These are phyloP conservation scores for Eudasyphora cyanicolor DNA, from an alignment of 2,888 invertebrate genomes.

Conservation along the genomic window DNA sequence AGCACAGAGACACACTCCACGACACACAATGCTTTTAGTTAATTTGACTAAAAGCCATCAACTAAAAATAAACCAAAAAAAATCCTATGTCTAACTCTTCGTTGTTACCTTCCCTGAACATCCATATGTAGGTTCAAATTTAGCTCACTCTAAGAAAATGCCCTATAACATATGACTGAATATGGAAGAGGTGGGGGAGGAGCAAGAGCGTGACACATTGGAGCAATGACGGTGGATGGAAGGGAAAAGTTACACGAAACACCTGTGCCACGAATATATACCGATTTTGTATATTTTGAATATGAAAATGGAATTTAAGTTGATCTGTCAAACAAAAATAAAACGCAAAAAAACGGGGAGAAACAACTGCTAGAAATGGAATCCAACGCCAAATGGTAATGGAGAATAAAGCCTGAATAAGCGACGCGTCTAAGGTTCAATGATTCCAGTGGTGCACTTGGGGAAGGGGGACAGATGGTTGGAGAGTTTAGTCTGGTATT, in stretches of 20 bases:
- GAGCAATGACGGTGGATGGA: neutral
- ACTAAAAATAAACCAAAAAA: constrained; percentile 11
- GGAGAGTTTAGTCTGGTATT: neutral
- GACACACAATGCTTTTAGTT: constrained; percentile 36
- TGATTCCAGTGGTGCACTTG: neutral
- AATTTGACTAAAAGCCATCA: constrained; percentile 53
- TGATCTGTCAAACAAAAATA: neutral
- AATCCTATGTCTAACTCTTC: neutral
- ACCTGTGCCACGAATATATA: neutral
- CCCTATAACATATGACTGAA: no score
- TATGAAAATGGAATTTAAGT: constrained; percentile 8
- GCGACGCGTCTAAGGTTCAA: neutral
- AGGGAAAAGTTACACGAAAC: neutral
- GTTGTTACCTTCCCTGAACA: neutral
- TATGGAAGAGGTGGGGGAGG: neutral
- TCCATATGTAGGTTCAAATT: no score
- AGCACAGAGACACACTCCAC: neutral
- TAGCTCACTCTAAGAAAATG: neutral
- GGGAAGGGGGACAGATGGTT: neutral
- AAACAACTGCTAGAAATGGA: no score
- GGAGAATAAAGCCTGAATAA: neutral
- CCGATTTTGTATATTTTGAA: neutral
- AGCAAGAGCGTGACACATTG: neutral
- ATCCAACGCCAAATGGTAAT: neutral
- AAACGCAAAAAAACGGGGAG: neutral